Conservation (phyloP, 1,140 invertebrate genomes). For the Rhyacophila brunnea region DNA sequence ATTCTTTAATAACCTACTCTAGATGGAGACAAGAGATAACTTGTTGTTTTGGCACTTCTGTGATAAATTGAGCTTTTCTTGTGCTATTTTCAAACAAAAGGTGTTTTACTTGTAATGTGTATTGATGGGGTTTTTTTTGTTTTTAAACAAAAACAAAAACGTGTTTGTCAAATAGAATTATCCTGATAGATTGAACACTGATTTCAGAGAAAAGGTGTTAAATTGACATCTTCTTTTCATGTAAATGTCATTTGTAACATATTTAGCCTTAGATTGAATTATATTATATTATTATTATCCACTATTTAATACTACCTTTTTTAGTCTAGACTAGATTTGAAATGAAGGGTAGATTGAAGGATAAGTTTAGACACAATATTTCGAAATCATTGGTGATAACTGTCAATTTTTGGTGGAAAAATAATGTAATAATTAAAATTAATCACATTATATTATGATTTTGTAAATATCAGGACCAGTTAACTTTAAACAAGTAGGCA, state of each 20-base stretch:
- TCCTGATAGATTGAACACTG: constrained; percentile 19
- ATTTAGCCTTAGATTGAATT: not conserved
- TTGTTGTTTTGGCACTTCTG: constrained; percentile 22
- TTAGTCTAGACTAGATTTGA: too few relatives aligned
- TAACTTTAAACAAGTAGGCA: too few relatives aligned
- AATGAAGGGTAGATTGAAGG: too few relatives aligned
- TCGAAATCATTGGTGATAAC: too few relatives aligned
- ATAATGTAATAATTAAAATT: too few relatives aligned
- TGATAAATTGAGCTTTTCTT: constrained; percentile 30
- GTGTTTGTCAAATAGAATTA: constrained; percentile 13
- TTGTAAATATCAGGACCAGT: too few relatives aligned
- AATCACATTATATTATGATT: too few relatives aligned
- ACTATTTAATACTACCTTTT: too few relatives aligned
- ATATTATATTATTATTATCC: too few relatives aligned
- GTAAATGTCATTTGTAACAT: not conserved
- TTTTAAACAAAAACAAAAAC: constrained; percentile 1
- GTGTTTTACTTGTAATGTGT: constrained; percentile 8
- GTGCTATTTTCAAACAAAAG: constrained; percentile 1
- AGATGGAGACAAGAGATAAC: constrained; percentile 22
- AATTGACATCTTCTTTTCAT: constrained; percentile 2
- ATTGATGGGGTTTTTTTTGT: not conserved
- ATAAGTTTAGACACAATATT: too few relatives aligned
- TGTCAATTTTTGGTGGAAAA: too few relatives aligned
- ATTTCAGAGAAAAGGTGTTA: constrained; percentile 30
- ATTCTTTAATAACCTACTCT: constrained; percentile 25